Base-by-base conservation (phyloP, 37 sponge, comb jelly and placozoan species). In the Lycopodina hypogea region DNA sequence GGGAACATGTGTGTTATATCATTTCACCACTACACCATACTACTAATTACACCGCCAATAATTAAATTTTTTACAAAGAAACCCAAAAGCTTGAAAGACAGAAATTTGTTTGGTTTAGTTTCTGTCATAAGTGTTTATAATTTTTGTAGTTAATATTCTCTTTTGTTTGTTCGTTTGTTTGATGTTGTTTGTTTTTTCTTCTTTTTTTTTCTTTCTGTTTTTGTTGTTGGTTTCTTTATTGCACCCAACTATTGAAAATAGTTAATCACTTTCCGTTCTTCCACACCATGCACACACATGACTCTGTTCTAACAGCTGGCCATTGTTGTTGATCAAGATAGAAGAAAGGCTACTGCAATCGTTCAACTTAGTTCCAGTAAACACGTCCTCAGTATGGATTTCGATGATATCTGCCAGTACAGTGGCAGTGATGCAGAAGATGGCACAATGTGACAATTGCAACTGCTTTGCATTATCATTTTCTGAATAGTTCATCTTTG, bases 321-420 rank as follows among this genome's bases (percentile, higher is more conserved):
- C 1, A 81, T 53, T 7, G 55, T 95, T 17, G 1, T 95, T 40
- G 83, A 88, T 18, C 79, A 78, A 29, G 74, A 92, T 66, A 69
- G 68, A 23, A 36, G 56, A 7, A 85, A 77, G 36, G 76, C 68
- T 53, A 63, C 1, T 30, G 95, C 89, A 18, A 33, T 71, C 0
- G 89, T 92, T 21, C 62, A 92, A 33, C 33, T 92, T 23, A 35
- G 26, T 11, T 34, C 59, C 1, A 76, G 65, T 61, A 75, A 88
- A 40, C 74, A 88, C 26, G 76, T 88, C 23, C 22, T 82, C 34
- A 60, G 37, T 0, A 57, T 92, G 22, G 76, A 78, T 29, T 95
- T 82, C 40, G 89, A 91, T 62, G 71, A 95, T 42, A 57, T 95
- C 0, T 91, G 91, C 71, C 89, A 88, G 77, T 89, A 76, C 39